Evolutionary conservation across 2,113 vertebrate genomes (phyloP).

Genomic region (Podarcis raffonei): DNA sequence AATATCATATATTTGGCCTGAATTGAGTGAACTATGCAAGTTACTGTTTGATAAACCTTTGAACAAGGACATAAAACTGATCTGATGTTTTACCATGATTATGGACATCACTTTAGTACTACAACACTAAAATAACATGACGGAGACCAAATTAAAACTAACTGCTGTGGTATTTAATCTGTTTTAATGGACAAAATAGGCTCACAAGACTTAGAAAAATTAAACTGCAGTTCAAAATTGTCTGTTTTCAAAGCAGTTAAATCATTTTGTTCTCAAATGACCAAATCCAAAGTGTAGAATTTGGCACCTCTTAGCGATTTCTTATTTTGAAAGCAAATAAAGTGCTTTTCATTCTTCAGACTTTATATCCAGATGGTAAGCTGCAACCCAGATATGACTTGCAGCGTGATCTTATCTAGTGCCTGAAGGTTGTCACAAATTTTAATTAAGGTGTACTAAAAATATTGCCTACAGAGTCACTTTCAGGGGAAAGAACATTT

Average conservation of each 20-base stretch:
- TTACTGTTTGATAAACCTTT: not conserved
- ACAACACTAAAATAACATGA: not conserved
- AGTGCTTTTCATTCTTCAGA: not conserved
- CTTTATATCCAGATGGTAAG: not conserved
- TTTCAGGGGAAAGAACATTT: not conserved
- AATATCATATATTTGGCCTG: not conserved
- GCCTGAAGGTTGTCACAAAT: not conserved
- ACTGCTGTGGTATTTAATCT: not conserved
- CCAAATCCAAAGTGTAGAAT: not conserved
- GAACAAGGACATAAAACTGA: not conserved
- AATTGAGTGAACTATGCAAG: not conserved
- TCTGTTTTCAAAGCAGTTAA: not conserved
- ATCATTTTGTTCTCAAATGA: not conserved
- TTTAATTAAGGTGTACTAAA: not conserved
- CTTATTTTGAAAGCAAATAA: not conserved
- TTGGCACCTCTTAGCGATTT: not conserved
- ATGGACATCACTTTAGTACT: not conserved
- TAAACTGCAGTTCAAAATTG: not conserved
- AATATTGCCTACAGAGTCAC: not conserved
- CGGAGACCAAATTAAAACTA: not conserved
- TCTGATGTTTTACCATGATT: not conserved
- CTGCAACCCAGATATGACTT: not conserved
- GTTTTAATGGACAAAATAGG: not conserved
- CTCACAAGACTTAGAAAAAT: not conserved
- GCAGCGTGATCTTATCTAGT: not conserved